phyloP scores from a whole-genome alignment of 2,113 vertebrate genomes.

The Ophiodon elongatus region DNA sequence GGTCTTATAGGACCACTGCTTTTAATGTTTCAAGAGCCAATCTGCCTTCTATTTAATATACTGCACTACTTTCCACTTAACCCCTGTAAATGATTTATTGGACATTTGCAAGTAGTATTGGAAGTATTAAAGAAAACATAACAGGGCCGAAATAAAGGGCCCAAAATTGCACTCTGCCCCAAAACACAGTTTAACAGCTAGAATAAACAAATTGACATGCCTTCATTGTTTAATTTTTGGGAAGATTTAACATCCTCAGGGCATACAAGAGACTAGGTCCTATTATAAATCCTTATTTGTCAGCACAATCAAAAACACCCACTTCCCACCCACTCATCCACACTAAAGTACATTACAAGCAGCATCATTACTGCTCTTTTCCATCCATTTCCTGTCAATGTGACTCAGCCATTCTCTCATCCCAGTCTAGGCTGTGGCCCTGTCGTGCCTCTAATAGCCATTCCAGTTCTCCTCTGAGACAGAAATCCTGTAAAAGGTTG shows the following conservation, averaged over 20 bases:
- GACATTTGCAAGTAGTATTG: slow-evolving; percentile 17
- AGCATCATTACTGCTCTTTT: slow-evolving; percentile 22
- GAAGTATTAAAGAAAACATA: neutral
- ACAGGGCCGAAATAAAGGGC: neutral
- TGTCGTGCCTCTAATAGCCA: slow-evolving; percentile 45
- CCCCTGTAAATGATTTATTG: slow-evolving; percentile 67
- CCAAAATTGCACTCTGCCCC: neutral
- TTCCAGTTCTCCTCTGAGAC: slow-evolving; percentile 37
- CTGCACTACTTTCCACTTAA: slow-evolving; percentile 20
- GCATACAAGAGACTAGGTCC: neutral
- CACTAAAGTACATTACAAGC: slow-evolving; percentile 14
- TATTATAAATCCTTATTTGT: neutral
- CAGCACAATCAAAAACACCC: neutral
- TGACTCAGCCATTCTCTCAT: slow-evolving; percentile 62
- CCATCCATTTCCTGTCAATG: slow-evolving; percentile 51
- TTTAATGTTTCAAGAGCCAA: slow-evolving; percentile 41
- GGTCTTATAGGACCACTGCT: slow-evolving; percentile 46
- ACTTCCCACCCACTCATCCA: slow-evolving; percentile 11
- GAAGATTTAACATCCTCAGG: neutral
- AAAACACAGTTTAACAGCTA: neutral
- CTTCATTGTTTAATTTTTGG: neutral
- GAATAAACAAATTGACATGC: neutral
- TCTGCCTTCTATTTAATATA: slow-evolving; percentile 52
- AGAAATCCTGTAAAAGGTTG: slow-evolving; percentile 38
- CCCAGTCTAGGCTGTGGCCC: slow-evolving; percentile 55